A percentile compares a stretch with the other conserved stretches of the same genome.
Conservation (phyloP, 2,888 invertebrate species). For the Pantelozetes paolii region DNA sequence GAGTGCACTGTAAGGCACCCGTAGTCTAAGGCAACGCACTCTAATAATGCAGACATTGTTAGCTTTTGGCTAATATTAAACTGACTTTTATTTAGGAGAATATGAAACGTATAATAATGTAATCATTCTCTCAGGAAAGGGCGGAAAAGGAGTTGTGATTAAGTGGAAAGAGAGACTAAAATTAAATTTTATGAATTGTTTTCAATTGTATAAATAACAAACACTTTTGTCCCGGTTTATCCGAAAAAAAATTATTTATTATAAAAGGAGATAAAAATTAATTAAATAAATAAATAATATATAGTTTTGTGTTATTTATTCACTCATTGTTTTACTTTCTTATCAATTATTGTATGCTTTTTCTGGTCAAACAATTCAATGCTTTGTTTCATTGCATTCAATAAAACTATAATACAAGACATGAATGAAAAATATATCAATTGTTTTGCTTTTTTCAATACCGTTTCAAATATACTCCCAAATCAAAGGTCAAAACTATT, state of each 20-base stretch:
- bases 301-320: background rate
- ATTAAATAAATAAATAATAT: background rate
- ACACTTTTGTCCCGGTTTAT: background rate
- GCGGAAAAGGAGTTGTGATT: background rate
- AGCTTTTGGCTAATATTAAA: slow-evolving; percentile 10
- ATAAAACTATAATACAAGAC: too few relatives aligned
- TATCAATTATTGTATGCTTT: background rate
- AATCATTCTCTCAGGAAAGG: background rate
- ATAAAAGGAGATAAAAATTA: background rate
- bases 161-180: background rate
- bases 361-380: background rate
- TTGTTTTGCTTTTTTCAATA: too few relatives aligned
- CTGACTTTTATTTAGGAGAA: background rate
- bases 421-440: too few relatives aligned
- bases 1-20: background rate
- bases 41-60: background rate
- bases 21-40: background rate
- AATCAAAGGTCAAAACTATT: background rate
- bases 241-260: background rate
- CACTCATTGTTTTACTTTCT: background rate
- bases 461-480: too few relatives aligned
- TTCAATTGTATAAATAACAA: background rate
- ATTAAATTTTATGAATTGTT: slow-evolving; percentile 6
- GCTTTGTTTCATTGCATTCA: too few relatives aligned
- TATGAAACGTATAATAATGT: slow-evolving; percentile 14